These are phyloP conservation scores for Sesamia nonagrioides DNA, from an alignment of 1,140 invertebrate genomes.

Conservation along the genomic window DNA sequence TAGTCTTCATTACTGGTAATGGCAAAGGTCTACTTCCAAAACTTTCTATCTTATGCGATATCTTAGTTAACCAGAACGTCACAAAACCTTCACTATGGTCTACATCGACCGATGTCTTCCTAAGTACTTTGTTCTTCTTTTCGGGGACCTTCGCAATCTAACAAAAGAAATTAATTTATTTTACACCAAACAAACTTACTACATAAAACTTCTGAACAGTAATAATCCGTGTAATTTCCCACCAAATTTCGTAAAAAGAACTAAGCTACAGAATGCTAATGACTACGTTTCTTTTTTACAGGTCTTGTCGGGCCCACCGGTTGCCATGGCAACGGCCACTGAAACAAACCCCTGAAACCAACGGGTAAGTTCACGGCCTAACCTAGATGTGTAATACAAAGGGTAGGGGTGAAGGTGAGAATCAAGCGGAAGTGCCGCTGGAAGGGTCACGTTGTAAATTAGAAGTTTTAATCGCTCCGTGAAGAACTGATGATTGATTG, in stretches of 20 bases:
- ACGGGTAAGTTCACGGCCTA: constrained; percentile 65
- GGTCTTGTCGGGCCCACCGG: constrained; percentile 74
- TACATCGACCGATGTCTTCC: too few species aligned
- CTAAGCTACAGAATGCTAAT: background rate
- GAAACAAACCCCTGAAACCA: constrained; percentile 79
- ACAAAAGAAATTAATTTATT: too few species aligned
- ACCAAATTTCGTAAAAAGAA: background rate
- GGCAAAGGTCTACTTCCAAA: too few species aligned
- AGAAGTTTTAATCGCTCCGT: background rate
- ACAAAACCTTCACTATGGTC: too few species aligned
- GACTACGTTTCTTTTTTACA: constrained; percentile 57
- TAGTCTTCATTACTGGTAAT: too few species aligned
- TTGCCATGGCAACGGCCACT: constrained; percentile 77
- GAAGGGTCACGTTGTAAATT: too few species aligned
- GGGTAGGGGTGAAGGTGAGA: constrained; percentile 21
- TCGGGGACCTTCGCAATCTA: too few species aligned
- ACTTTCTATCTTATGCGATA: too few species aligned
- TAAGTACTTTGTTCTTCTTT: too few species aligned
- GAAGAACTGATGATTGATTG: background rate
- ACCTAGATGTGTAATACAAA: constrained; percentile 38
- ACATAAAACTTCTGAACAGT: background rate
- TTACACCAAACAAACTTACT: too few species aligned
- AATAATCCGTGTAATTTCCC: background rate
- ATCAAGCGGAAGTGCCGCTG: background rate
- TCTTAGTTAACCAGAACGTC: too few species aligned